Percentiles rank a stretch among this genome's conserved stretches.
phyloP scores from a whole-genome alignment of 2,888 invertebrate species.

The Oxyscelio sp. region DNA sequence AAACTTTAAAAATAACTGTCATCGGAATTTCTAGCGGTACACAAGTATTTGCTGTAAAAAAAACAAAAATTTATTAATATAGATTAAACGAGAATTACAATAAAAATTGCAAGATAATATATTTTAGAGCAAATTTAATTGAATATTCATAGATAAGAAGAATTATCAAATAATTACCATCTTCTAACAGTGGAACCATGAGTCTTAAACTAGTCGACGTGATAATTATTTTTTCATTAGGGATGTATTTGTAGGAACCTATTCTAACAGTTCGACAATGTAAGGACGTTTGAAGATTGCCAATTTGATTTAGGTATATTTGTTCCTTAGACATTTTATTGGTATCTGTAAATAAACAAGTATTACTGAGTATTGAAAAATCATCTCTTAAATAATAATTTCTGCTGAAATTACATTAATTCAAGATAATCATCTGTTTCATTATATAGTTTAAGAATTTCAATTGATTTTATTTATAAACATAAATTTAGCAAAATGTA shows the following conservation, averaged over 20 bases:
- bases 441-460: no score
- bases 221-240: constrained; percentile 92
- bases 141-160: no score
- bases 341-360: no score
- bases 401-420: no score
- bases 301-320: constrained; percentile 28
- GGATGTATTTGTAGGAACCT: constrained; percentile 94
- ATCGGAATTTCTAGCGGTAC: constrained; percentile 92
- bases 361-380: no score
- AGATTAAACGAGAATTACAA: no score
- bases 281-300: constrained; percentile 89
- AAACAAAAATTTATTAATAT: not conserved
- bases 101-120: no score
- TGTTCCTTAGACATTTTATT: constrained; percentile 25
- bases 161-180: constrained; percentile 82
- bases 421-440: no score
- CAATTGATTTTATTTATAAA: no score
- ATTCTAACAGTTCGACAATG: constrained; percentile 94
- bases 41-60: constrained; percentile 80
- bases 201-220: constrained; percentile 88
- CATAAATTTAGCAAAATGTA: no score
- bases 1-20: no score
- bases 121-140: not conserved
- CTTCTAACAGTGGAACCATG: constrained; percentile 88
- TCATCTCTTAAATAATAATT: no score